Conservation (phyloP, 2,797 vertebrate genomes). For the Galago senegalensis region DNA sequence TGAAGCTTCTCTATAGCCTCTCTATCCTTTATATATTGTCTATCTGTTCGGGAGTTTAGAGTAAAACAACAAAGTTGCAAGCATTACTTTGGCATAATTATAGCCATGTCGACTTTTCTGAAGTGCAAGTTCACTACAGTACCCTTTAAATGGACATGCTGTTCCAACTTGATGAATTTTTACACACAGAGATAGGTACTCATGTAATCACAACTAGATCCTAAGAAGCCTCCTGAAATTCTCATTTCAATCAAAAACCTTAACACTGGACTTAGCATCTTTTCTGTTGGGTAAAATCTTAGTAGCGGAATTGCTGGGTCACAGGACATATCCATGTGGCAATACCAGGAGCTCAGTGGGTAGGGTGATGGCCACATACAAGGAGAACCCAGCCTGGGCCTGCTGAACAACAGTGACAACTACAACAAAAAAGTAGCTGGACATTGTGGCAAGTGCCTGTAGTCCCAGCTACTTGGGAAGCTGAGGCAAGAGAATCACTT, state of each 20-base stretch:
- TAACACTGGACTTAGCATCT: background rate
- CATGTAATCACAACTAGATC: background rate
- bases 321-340: background rate
- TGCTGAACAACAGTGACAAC: too few species aligned
- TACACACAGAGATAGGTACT: background rate
- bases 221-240: background rate
- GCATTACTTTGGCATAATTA: background rate
- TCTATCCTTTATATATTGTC: conserved; percentile 96
- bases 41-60: conserved; percentile 90
- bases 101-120: background rate
- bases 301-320: background rate
- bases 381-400: too few species aligned
- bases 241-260: background rate
- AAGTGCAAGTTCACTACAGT: background rate
- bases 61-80: conserved; percentile 53
- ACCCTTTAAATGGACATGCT: background rate
- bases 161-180: background rate
- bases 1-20: conserved; percentile 96
- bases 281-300: background rate
- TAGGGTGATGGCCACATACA: too few species aligned
- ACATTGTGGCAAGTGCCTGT: too few species aligned
- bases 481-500: too few species aligned
- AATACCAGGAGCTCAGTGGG: too few species aligned
- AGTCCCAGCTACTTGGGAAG: too few species aligned
- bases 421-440: too few species aligned